Evolutionary conservation across 1,140 invertebrate species (phyloP), one percentile per base, ranked within the genome.

Genomic region (Anagrus nilaparvatae): DNA sequence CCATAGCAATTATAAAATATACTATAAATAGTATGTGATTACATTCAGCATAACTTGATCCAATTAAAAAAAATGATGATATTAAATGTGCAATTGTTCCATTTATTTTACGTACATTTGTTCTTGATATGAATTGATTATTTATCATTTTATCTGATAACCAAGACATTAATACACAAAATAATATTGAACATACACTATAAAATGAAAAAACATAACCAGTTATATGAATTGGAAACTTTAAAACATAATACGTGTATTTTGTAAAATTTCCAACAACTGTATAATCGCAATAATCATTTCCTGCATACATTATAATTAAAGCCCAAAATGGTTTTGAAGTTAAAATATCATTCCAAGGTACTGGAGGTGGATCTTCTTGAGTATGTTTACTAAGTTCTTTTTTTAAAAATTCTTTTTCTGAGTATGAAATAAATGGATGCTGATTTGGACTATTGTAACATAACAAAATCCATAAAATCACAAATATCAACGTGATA

Each of bases 271-370:
- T 84, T 3, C 87, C 91, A 0, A 94, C 77, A 74, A 94, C 83
- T 4, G 88, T 94, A 58, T 93, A 95, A 60, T 91, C 88, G 20
- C 86, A 87, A 88, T 89, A 96, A 64, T 94, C 88, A 64, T 93
- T 86, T 13, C 87, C 85, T 54, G 89, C 75, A 52, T 74, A 60
- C 13, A 87, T 81, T 36, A 73, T 70, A 1, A 86, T 68, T 13
- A 87, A 59, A 0, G 82, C 82, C 75, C 81, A 82, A 27, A 86
- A 70, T 5, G 84, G 81, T n/a, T 75, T 61, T 2, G 84, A 93
- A 8, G 76, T 84, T 0, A 94, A 61, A 20, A 86, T 77, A 5
- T 75, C 70, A 39, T 69, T 73, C 82, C 82, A 86, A 3, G 83
- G 82, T 7, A 79, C 69, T 8, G 79, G 67, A 0, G 75, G 72